Evolutionary conservation across 2,797 vertebrate species (phyloP).

Genomic region (Coendou prehensilis): DNA sequence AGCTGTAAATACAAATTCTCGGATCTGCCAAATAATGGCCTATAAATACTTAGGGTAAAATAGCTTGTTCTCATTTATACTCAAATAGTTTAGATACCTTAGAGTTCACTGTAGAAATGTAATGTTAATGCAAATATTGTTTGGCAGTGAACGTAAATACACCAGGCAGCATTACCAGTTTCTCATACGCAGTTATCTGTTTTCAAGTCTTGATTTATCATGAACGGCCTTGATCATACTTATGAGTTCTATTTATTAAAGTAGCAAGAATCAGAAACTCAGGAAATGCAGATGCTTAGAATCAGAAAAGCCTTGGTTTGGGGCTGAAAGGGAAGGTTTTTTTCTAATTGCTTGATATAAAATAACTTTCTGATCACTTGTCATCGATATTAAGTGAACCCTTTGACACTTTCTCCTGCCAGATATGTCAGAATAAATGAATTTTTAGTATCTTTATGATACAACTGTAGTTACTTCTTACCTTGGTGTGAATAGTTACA

Average conservation of each 20-base stretch:
- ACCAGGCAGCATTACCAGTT: constrained; percentile 66
- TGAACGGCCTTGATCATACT: constrained; percentile 80
- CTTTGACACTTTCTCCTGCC: neutral
- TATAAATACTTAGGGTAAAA: constrained; percentile 84
- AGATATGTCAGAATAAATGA: constrained; percentile 11
- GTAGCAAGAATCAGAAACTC: constrained; percentile 38
- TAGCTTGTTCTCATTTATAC: constrained; percentile 91
- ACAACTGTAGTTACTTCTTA: neutral
- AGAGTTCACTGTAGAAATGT: constrained; percentile 68
- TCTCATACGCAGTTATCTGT: constrained; percentile 68
- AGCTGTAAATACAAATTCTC: constrained; percentile 84
- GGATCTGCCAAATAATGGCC: constrained; percentile 76
- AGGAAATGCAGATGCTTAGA: neutral
- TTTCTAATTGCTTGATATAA: constrained; percentile 7
- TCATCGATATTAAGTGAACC: neutral
- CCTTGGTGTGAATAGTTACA: neutral
- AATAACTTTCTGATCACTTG: constrained; percentile 45
- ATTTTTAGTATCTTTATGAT: constrained; percentile 34
- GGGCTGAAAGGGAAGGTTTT: neutral
- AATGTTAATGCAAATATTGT: constrained; percentile 78
- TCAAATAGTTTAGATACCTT: constrained; percentile 90
- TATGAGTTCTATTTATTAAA: constrained; percentile 73
- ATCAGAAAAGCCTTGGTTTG: constrained; percentile 29
- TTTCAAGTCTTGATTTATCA: constrained; percentile 83
- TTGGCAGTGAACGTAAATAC: constrained; percentile 82